phyloP scores from a whole-genome alignment of 2,113 vertebrate genomes.

The Saguinus imperator region DNA sequence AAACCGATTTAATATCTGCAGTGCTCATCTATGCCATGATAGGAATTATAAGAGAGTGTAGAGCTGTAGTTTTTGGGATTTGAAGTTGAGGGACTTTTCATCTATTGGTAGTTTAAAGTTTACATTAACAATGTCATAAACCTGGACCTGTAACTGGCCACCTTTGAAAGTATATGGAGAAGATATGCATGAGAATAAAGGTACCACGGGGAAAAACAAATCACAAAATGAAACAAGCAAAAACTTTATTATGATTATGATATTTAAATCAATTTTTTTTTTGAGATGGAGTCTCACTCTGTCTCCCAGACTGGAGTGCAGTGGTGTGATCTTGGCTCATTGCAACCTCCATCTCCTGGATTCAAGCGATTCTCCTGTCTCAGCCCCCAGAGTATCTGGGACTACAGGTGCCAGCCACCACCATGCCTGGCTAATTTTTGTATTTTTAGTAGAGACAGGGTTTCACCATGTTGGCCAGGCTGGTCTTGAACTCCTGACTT shows the following conservation, averaged over 20 bases:
- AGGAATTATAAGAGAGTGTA: neutral
- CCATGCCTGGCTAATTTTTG: too few species aligned
- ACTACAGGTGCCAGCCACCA: too few species aligned
- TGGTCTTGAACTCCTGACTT: too few species aligned
- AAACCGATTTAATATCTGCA: neutral
- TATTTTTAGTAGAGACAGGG: too few species aligned
- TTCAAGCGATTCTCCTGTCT: too few species aligned
- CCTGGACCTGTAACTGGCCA: neutral
- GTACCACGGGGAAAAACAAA: neutral
- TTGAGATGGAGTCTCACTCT: too few species aligned
- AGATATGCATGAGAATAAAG: neutral
- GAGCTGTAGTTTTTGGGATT: neutral
- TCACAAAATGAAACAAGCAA: neutral
- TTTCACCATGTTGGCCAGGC: too few species aligned
- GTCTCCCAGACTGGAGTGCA: too few species aligned
- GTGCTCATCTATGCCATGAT: neutral
- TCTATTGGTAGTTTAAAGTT: neutral
- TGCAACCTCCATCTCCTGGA: too few species aligned
- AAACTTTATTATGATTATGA: neutral
- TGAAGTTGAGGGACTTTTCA: neutral
- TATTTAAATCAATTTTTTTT: neutral
- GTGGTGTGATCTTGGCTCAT: too few species aligned
- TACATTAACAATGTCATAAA: neutral
- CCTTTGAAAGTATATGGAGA: neutral
- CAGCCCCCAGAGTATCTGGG: too few species aligned